phyloP scores from a whole-genome alignment of 1,140 invertebrate genomes.

The Panonychus citri region DNA sequence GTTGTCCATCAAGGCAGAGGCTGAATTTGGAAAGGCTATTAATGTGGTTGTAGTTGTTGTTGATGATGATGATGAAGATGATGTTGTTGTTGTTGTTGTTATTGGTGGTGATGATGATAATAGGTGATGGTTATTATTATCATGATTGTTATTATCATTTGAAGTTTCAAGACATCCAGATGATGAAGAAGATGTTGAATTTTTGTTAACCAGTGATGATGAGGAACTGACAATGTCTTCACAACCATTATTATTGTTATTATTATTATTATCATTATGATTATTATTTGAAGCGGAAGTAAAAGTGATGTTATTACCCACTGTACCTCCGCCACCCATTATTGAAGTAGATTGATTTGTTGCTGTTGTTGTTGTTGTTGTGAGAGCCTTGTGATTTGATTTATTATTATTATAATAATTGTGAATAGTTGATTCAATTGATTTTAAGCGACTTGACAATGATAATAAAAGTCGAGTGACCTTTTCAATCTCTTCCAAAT shows the following conservation, averaged over 20 bases:
- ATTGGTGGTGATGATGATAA: background rate
- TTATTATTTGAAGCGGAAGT: background rate
- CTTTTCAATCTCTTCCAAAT: conserved; percentile 8
- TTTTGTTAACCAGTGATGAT: no score
- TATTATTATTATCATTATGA: background rate
- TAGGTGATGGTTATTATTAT: background rate
- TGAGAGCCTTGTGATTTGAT: no score
- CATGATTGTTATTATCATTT: background rate
- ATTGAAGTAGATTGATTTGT: no score
- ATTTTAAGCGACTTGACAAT: background rate
- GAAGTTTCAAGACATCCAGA: background rate
- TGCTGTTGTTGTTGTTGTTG: no score
- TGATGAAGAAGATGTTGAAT: no score
- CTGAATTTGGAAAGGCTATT: no score
- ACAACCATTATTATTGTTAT: background rate
- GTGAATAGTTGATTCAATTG: background rate
- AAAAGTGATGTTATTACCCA: no score
- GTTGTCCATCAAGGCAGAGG: no score
- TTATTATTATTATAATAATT: background rate
- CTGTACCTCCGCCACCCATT: no score
- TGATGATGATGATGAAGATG: background rate
- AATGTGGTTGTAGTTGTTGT: no score
- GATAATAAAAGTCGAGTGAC: conserved; percentile 3
- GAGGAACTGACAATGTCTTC: no score
- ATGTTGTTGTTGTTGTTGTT: background rate